A percentile compares a stretch with the other conserved stretches of the same genome.
Evolutionary conservation across 2,888 invertebrate species (phyloP).

Genomic region (Smittia aterrima): DNA sequence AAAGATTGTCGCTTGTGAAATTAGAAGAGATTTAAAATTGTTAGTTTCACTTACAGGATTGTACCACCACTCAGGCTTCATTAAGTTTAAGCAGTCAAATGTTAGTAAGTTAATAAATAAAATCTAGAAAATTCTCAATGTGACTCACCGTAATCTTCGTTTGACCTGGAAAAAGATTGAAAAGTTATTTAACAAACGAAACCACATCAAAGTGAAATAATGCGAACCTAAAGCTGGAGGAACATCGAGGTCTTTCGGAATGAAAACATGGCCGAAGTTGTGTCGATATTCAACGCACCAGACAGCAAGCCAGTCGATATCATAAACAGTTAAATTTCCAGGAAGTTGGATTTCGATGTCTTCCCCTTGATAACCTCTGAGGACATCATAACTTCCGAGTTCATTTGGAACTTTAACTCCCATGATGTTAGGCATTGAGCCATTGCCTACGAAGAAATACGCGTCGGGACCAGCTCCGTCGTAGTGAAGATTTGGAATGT

Average conservation of each 20-base stretch:
- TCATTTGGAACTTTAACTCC: constrained; percentile 82
- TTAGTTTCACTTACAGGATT: constrained; percentile 72
- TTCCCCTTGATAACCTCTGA: constrained; percentile 84
- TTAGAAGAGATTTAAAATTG: neutral
- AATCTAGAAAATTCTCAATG: neutral
- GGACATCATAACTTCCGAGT: constrained; percentile 74
- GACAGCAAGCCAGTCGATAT: constrained; percentile 83
- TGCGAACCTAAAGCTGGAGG: constrained; percentile 87
- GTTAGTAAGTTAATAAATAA: constrained; percentile 34
- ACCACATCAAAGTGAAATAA: too few species aligned
- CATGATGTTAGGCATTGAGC: constrained; percentile 73
- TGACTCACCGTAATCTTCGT: constrained; percentile 81
- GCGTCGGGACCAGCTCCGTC: constrained; percentile 91
- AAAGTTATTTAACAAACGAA: too few species aligned
- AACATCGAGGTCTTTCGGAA: constrained; percentile 84
- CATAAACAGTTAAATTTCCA: constrained; percentile 78
- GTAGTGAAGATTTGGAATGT: constrained; percentile 88
- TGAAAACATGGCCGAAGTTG: constrained; percentile 85
- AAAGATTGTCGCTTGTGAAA: neutral
- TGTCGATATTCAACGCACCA: constrained; percentile 89
- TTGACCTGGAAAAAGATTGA: too few species aligned
- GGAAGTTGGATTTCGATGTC: constrained; percentile 89
- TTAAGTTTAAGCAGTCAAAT: constrained; percentile 44
- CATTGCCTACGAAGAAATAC: constrained; percentile 93
- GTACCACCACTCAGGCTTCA: constrained; percentile 89